Conservation (phyloP, 2,888 invertebrate genomes). For the Apoda limacodes region DNA sequence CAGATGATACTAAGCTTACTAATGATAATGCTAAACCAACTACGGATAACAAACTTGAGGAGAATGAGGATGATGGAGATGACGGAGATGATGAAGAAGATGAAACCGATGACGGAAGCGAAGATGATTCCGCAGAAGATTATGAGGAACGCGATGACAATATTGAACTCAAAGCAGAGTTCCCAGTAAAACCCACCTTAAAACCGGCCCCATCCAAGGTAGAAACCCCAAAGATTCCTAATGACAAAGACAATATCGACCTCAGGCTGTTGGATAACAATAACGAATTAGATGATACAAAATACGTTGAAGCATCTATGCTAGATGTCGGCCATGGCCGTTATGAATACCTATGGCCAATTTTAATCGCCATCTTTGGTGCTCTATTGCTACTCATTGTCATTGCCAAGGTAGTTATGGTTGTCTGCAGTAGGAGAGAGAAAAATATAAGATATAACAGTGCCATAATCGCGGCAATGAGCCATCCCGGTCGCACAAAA, state of each 20-base stretch:
- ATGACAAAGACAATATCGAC: conserved; percentile 36
- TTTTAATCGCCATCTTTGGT: conserved; percentile 69
- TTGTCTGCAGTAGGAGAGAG: conserved; percentile 40
- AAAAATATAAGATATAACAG: conserved; percentile 60
- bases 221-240: too few relatives aligned
- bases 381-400: conserved; percentile 66
- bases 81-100: conserved; percentile 46
- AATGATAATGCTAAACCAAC: conserved; percentile 27
- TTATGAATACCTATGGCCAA: conserved; percentile 69
- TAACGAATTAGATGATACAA: conserved; percentile 38
- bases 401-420: conserved; percentile 62
- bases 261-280: conserved; percentile 48
- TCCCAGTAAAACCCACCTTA: conserved; percentile 18
- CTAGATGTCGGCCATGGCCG: conserved; percentile 48
- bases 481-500: conserved; percentile 66
- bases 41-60: conserved; percentile 39
- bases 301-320: conserved; percentile 40
- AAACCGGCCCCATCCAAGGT: conserved; percentile 10
- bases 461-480: conserved; percentile 67
- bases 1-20: conserved; percentile 31
- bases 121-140: conserved; percentile 39
- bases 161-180: conserved; percentile 35
- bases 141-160: conserved; percentile 46
- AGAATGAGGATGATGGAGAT: conserved; percentile 42
- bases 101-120: conserved; percentile 37